Base-by-base conservation (phyloP, 2,888 invertebrate species). In the Stenodera caucasica region DNA sequence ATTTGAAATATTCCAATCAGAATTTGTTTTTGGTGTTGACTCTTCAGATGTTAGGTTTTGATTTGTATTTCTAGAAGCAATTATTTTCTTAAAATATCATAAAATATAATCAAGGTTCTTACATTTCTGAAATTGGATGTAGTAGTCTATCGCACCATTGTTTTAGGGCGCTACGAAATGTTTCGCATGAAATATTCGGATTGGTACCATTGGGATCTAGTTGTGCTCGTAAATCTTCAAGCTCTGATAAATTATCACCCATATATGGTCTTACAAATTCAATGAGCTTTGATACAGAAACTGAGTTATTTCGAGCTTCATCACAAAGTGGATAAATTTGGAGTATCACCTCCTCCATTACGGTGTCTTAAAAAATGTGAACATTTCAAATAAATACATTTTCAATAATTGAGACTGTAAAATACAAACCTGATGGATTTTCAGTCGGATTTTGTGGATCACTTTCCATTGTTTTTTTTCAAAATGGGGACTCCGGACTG, bases 311-410 rank as follows among this genome's bases (percentile, higher is more conserved):
- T 33, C 70, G 69, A 18, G 72, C 64, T 50, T 58, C 59, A 65
- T 77, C 76, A 66, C 77, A 77, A 5, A 72, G 63, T 49, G 62
- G 50, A 64, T 71, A 77, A 50, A 77, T 77, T 29, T 71, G 63
- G 59, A 70, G 69, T 58, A 73, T 63, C 33, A 73, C 67, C 56
- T 71, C 60, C 30, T 65, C 61, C 58, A 59, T 69, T 55, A 61
- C 66, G 5, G 50, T 55, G 37, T 61, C 67, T 67, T 45, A 55
- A 67, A 69, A 15, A 53, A 54, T 11, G 23, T 58, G 15, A 52
- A 26, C 3, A 21, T 12, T 18, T 8, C 1, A 40, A 18, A 9
- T n/a, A 40, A 18, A 14, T 4, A 2, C 3, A 8, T 45, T 11
- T 21, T 21, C 11, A 11, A 21, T 18, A 8, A 21, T 37, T 15